Conservation (phyloP, 2,113 vertebrate genomes). For the Sinocyclocheilus rhinocerous region DNA sequence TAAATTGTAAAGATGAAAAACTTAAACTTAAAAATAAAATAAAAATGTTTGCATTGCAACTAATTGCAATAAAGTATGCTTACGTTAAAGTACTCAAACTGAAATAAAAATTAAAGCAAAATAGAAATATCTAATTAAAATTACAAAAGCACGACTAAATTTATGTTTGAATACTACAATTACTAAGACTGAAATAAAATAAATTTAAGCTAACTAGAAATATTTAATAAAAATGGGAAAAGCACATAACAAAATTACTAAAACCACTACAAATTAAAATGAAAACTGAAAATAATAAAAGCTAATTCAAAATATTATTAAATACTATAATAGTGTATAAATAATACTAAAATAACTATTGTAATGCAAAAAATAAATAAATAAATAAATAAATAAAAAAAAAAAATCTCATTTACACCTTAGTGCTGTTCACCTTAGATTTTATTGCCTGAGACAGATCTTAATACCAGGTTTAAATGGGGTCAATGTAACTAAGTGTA, state of each 20-base stretch:
- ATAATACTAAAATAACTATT: not conserved
- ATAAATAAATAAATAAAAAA: too few relatives aligned
- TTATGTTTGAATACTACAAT: too few relatives aligned
- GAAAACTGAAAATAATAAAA: not conserved
- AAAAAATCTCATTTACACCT: too few relatives aligned
- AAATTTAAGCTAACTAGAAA: too few relatives aligned
- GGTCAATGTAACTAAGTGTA: not conserved
- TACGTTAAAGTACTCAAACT: not conserved
- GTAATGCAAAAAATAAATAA: not conserved
- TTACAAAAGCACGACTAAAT: not conserved
- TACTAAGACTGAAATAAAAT: too few relatives aligned
- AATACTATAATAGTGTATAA: not conserved
- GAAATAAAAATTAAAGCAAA: not conserved
- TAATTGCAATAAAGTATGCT: not conserved
- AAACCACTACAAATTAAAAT: not conserved
- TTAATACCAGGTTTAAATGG: not conserved
- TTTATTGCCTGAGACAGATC: not conserved
- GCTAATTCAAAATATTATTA: not conserved
- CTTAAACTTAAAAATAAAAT: not conserved
- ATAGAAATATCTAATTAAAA: not conserved
- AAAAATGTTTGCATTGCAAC: not conserved
- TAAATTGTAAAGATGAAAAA: not conserved
- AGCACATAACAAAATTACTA: not conserved
- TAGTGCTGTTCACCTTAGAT: not conserved
- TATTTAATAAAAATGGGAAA: not conserved